A percentile compares a stretch with the other conserved stretches of the same genome.
phyloP scores from a whole-genome alignment of 2,113 vertebrate species.

The Glaucomys volans region DNA sequence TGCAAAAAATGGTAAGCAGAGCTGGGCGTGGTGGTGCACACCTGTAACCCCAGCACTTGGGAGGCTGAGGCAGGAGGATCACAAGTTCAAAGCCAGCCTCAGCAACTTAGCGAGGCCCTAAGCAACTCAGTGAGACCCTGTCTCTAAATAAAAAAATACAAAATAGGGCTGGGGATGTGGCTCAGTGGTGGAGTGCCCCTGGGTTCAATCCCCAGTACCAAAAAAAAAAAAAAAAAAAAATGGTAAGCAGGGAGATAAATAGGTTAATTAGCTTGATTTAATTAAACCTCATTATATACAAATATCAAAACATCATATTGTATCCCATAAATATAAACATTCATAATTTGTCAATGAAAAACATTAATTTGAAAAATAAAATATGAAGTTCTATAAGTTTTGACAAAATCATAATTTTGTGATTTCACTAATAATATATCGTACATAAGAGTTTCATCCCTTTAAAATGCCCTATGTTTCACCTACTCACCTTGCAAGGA shows the following conservation, averaged over 20 bases:
- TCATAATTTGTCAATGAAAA: background rate
- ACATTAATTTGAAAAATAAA: background rate
- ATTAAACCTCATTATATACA: background rate
- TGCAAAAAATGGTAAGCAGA: background rate
- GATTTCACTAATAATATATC: background rate
- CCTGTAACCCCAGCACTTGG: no score
- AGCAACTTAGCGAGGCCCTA: no score
- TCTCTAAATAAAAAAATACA: no score
- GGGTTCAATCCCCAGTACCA: no score
- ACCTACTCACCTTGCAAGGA: background rate
- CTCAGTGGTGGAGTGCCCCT: no score
- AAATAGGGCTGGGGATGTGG: no score
- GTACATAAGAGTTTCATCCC: background rate
- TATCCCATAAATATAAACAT: background rate
- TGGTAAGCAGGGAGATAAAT: background rate
- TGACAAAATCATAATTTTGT: background rate
- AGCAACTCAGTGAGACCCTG: no score
- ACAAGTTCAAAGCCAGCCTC: no score
- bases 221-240: no score
- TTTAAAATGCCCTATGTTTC: background rate
- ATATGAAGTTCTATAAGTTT: background rate
- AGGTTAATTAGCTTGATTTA: background rate
- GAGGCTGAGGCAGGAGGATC: no score
- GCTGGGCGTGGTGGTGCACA: no score
- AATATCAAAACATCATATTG: background rate